phyloP scores from a whole-genome alignment of 2,113 vertebrate genomes.

The Lepus europaeus region DNA sequence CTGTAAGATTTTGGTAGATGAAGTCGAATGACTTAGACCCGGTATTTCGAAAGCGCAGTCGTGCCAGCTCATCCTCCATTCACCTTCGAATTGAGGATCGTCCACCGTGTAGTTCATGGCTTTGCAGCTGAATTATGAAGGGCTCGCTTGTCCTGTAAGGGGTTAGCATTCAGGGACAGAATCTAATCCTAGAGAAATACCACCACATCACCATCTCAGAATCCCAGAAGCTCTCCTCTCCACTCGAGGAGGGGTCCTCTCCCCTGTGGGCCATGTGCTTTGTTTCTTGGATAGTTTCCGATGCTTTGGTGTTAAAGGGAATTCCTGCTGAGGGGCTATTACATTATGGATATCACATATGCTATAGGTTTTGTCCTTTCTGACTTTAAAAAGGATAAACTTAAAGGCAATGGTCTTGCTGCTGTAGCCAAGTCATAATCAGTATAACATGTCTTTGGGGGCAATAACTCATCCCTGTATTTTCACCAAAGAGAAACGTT shows the following conservation, averaged over 20 bases:
- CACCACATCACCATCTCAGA: rapidly evolving
- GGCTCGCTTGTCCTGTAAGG: not conserved
- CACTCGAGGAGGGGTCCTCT: slow-evolving; percentile 26
- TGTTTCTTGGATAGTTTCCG: slow-evolving; percentile 47
- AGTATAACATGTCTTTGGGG: slow-evolving; percentile 12
- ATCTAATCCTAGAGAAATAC: slow-evolving; percentile 16
- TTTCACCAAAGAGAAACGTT: slow-evolving; percentile 33
- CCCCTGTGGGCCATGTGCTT: not conserved
- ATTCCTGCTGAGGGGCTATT: slow-evolving; percentile 42
- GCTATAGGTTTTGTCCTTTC: slow-evolving; percentile 65
- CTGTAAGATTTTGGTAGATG: not conserved
- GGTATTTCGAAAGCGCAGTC: not conserved
- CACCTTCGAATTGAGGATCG: not conserved
- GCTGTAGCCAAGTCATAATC: not conserved
- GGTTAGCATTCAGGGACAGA: slow-evolving; percentile 36
- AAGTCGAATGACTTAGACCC: not conserved
- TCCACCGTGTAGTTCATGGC: not conserved
- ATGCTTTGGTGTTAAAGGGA: slow-evolving; percentile 57
- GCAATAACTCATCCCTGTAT: not conserved
- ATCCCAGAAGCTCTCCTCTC: not conserved
- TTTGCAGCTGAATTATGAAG: slow-evolving; percentile 25
- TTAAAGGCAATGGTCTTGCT: not conserved
- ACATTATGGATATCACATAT: not conserved
- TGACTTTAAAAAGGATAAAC: slow-evolving; percentile 56
- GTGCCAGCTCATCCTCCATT: not conserved